A percentile compares a stretch with the other conserved stretches of the same genome.
Evolutionary conservation across 2,888 invertebrate species (phyloP).

Genomic region (Cerastis rubricosa): DNA sequence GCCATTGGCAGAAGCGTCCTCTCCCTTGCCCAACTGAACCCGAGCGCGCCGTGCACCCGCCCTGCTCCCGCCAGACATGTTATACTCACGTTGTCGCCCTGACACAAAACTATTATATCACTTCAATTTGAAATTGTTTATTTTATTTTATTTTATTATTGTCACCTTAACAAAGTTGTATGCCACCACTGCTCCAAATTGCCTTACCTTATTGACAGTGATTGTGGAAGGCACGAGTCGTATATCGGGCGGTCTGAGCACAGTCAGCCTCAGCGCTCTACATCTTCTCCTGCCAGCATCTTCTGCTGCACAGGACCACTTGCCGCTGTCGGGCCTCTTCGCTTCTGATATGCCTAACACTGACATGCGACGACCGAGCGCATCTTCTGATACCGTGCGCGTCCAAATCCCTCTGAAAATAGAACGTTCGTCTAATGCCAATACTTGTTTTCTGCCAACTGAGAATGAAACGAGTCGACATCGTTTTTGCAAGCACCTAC

Average conservation of each 20-base stretch:
- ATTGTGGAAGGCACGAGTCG: slow-evolving; percentile 93
- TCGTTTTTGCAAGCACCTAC: not conserved
- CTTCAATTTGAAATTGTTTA: too few relatives aligned
- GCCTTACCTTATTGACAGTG: slow-evolving; percentile 92
- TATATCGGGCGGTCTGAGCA: slow-evolving; percentile 92
- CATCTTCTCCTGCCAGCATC: slow-evolving; percentile 94
- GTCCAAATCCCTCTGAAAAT: slow-evolving; percentile 92
- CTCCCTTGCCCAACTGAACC: slow-evolving; percentile 96
- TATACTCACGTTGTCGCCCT: slow-evolving; percentile 93
- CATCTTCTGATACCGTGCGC: slow-evolving; percentile 90
- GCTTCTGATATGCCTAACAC: slow-evolving; percentile 94
- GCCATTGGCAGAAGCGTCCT: slow-evolving; percentile 93
- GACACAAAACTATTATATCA: slow-evolving; percentile 21
- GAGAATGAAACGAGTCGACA: not conserved
- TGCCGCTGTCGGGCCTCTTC: slow-evolving; percentile 93
- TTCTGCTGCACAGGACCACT: slow-evolving; percentile 95
- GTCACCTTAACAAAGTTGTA: not conserved
- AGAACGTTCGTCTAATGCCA: not conserved
- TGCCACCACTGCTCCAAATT: not conserved
- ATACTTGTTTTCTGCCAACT: not conserved
- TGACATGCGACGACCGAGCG: slow-evolving; percentile 90
- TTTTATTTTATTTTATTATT: too few relatives aligned
- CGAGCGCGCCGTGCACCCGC: slow-evolving; percentile 92
- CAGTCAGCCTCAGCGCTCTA: slow-evolving; percentile 91
- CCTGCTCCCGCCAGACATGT: slow-evolving; percentile 93